Evolutionary conservation across 1,140 invertebrate genomes (phyloP), one percentile per base, ranked within the genome.

Genomic region (Gerris buenoi): DNA sequence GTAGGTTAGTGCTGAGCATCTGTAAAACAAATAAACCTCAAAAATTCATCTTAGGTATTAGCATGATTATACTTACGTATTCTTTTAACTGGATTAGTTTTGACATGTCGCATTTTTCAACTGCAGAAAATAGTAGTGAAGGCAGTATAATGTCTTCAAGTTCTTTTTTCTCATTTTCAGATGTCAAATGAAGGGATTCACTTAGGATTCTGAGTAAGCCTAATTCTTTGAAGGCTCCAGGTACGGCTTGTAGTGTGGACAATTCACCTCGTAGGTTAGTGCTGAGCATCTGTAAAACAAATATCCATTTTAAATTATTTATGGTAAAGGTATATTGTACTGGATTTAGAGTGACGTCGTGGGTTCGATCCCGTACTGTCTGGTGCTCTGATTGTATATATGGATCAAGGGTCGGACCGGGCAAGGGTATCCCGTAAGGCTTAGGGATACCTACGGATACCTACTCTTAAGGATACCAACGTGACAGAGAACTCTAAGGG

Each of bases 121-220:
- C 87, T 1, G 91, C 88, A 29, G 86, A 81, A 71, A 85, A 87
- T 64, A 93, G 77, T 72, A 95, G 81, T 0, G 88, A 86, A 1
- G 89, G 89, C 70, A 89, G 89, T 1, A 95, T 79, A 2, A 88
- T 85, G 60, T 85, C 82, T 25, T 83, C 82, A 2, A 94, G 77
- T 67, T 88, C 83, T 56, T 82, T 80, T 15, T 88, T 74, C 74
- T 92, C 89, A 71, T 83, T 80, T 0, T 84, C 81, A 0, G 86
- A 84, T 25, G 84, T 84, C 0, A 90, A 73, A 27, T 84, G 81
- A 2, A 92, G 74, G 2, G 83, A 84, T 25, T 81, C 79, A 0
- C 85, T 84, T 10, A 46, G 33, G 18, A 46, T 46, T 18, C 33
- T 46, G 33, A 46, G 33, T 10, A 46, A 10, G 18, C 18, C 18